These are phyloP conservation scores for Pantherophis guttatus DNA, from an alignment of 2,113 vertebrate genomes.

Conservation along the genomic window DNA sequence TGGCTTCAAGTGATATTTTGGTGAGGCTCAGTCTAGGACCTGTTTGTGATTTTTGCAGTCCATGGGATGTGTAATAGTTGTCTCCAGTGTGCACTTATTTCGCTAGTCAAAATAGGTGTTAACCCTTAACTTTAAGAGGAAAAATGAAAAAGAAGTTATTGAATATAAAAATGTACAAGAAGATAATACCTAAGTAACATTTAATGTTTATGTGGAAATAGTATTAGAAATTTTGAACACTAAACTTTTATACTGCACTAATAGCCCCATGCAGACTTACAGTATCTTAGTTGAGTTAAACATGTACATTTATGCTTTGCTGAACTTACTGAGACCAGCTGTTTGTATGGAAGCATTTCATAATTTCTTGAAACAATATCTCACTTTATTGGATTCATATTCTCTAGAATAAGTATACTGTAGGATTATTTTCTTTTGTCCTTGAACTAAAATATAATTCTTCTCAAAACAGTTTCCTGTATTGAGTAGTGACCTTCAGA, in stretches of 20 bases:
- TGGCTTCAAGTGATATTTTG: neutral
- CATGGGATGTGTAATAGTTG: neutral
- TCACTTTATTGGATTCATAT: neutral
- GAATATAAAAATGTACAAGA: neutral
- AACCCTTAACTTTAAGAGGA: neutral
- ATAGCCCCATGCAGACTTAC: neutral
- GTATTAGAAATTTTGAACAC: neutral
- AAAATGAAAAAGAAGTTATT: neutral
- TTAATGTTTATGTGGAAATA: neutral
- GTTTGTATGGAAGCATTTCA: neutral
- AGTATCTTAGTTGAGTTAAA: too few relatives aligned
- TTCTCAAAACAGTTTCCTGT: constrained; percentile 77
- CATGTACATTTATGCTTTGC: neutral
- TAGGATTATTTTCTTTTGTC: constrained; percentile 19
- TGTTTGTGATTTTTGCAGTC: neutral
- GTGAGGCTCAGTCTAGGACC: neutral
- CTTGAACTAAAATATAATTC: constrained; percentile 42
- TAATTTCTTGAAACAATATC: neutral
- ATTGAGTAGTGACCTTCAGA: constrained; percentile 80
- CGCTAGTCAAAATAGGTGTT: neutral
- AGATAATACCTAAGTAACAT: neutral
- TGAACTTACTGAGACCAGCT: neutral
- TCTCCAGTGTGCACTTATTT: neutral
- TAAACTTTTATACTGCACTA: neutral
- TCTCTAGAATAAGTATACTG: neutral